Conservation (phyloP, 2,113 vertebrate genomes). For the Salvelinus sp. region DNA sequence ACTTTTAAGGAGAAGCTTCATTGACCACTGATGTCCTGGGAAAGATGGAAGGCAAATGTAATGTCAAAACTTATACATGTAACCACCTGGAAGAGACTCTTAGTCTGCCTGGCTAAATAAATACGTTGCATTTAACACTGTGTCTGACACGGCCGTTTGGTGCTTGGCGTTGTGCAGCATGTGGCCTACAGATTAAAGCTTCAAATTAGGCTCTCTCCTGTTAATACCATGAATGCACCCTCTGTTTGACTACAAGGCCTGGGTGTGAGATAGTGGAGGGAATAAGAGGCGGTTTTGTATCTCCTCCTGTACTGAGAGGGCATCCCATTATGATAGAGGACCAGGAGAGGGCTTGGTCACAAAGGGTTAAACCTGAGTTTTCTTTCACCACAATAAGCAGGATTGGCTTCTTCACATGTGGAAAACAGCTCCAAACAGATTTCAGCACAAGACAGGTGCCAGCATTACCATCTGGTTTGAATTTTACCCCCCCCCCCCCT, state of each 20-base stretch:
- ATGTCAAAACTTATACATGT: constrained; percentile 48
- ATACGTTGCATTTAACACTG: constrained; percentile 49
- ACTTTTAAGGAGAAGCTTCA: no score
- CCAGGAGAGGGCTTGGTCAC: constrained; percentile 49
- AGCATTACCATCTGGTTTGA: constrained; percentile 82
- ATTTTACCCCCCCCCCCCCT: constrained; percentile 49
- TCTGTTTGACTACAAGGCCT: constrained; percentile 68
- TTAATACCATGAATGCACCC: constrained; percentile 58
- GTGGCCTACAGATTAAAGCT: constrained; percentile 67
- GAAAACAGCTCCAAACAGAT: constrained; percentile 81
- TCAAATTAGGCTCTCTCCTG: constrained; percentile 58
- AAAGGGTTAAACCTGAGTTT: constrained; percentile 75
- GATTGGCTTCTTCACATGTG: constrained; percentile 45
- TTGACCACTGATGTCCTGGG: neutral
- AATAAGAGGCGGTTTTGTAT: constrained; percentile 62
- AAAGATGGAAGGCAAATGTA: neutral
- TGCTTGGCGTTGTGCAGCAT: constrained; percentile 62
- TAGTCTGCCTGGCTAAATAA: constrained; percentile 46
- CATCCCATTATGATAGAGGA: constrained; percentile 60
- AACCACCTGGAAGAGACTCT: constrained; percentile 51
- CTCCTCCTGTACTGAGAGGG: constrained; percentile 56
- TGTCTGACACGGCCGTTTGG: constrained; percentile 27
- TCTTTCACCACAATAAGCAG: constrained; percentile 26
- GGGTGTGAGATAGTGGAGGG: constrained; percentile 56
- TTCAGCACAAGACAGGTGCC: constrained; percentile 76